Evolutionary conservation across 2,113 vertebrate genomes (phyloP).

Genomic region (Dermatemys mawii): DNA sequence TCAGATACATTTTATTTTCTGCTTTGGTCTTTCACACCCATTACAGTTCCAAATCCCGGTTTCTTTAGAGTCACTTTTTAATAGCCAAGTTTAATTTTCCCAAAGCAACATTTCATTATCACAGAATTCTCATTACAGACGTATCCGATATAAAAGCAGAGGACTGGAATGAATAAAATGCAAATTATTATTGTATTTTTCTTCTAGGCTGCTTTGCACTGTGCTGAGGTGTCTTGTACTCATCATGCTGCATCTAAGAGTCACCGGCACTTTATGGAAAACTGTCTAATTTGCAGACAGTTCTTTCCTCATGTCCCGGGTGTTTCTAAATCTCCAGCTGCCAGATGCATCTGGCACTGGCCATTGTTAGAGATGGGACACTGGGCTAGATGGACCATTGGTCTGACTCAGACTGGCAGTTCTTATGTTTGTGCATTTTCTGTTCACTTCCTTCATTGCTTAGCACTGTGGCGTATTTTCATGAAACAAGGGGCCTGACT

Average conservation of each 20-base stretch:
- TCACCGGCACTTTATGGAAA: background rate
- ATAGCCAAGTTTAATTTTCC: slow-evolving; percentile 23
- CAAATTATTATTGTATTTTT: background rate
- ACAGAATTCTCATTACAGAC: background rate
- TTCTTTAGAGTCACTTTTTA: slow-evolving; percentile 23
- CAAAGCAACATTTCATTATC: background rate
- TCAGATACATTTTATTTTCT: slow-evolving; percentile 11
- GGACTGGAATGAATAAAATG: background rate
- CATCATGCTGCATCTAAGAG: background rate
- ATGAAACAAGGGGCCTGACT: no score
- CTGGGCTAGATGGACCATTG: background rate
- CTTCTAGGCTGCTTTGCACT: background rate
- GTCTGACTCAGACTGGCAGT: background rate
- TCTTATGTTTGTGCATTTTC: background rate
- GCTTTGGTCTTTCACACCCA: slow-evolving; percentile 16
- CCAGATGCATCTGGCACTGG: background rate
- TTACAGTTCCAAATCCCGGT: background rate
- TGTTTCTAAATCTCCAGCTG: background rate
- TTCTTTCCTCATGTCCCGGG: background rate
- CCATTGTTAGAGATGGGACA: background rate
- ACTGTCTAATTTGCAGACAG: background rate
- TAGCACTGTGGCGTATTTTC: background rate
- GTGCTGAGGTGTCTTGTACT: background rate
- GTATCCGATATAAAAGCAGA: background rate
- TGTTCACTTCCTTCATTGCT: background rate